Evolutionary conservation across 2,888 invertebrate genomes (phyloP), one percentile per base, ranked within the genome.

Genomic region (Callosobruchus maculatus): DNA sequence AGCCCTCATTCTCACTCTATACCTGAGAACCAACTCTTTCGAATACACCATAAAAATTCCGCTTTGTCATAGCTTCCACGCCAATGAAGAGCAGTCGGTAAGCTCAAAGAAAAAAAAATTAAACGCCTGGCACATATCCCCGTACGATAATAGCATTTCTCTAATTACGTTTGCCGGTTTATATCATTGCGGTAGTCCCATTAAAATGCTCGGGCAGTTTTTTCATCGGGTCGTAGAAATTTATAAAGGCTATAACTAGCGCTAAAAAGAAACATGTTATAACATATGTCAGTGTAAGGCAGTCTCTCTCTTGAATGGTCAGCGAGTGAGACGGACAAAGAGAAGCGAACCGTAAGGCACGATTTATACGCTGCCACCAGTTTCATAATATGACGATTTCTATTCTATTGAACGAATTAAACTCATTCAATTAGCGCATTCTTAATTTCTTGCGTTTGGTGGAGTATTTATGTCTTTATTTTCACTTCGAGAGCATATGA

Each of bases 361-460:
- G 78, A 82, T 83, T 82, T 82, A 82, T 82, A 78, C 79, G 76
- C 77, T 78, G 77, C 75, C 78, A 78, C 49, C 49, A 74, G 78
- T 82, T 79, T 80, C 82, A 82, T 84, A 84, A 84, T 84, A 83
- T 84, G 83, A 83, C 84, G 81, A 84, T 84, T 84, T 83, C 84
- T 84, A 84, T 84, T 84, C 84, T 79, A 81, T 78, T 78, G 81
- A 81, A 81, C 82, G 83, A 84, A 84, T 84, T 84, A 84, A 84
- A 82, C 77, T 78, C 82, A 84, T 83, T 84, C 84, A 84, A 84
- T 84, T 84, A 84, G 83, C 82, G 81, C 83, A 82, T 84, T 84
- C 83, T 83, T 84, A 83, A 83, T 83, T 84, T 84, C 82, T 83
- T 84, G 77, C 74, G 77, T 77, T 80, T 79, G 80, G 77, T 76